These are phyloP conservation scores for Notodonta dromedarius DNA, from an alignment of 2,888 invertebrate species.

Conservation along the genomic window DNA sequence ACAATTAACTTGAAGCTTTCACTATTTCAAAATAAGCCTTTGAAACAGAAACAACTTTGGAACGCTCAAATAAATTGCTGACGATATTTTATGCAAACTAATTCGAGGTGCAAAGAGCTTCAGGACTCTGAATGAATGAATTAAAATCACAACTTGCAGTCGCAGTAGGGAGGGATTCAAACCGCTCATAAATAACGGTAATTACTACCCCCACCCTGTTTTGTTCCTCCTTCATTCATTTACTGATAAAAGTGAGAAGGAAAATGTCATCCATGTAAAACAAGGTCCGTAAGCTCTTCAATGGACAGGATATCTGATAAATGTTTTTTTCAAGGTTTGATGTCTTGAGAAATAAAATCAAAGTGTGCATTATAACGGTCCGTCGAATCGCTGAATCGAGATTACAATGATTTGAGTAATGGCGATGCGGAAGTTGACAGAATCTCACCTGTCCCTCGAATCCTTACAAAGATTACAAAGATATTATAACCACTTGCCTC, in stretches of 20 bases:
- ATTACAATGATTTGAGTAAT: conserved; percentile 43
- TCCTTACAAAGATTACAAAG: too few relatives aligned
- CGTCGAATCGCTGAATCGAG: conserved; percentile 41
- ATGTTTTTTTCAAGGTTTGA: conserved; percentile 52
- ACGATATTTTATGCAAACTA: conserved; percentile 79
- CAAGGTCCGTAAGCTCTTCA: conserved; percentile 40
- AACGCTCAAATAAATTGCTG: conserved; percentile 67
- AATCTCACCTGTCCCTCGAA: conserved; percentile 25
- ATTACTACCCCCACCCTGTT: conserved; percentile 60
- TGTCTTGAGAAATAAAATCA: conserved; percentile 48
- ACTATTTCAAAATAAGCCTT: conserved; percentile 51
- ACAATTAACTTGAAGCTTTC: conserved; percentile 34
- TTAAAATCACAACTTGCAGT: conserved; percentile 81
- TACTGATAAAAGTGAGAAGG: conserved; percentile 45
- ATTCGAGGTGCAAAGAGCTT: conserved; percentile 79
- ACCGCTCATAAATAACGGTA: conserved; percentile 81
- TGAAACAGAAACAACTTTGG: conserved; percentile 57
- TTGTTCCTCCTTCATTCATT: conserved; percentile 51
- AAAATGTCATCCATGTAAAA: conserved; percentile 50
- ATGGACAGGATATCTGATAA: conserved; percentile 42
- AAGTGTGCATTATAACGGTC: conserved; percentile 35
- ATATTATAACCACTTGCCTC: too few relatives aligned
- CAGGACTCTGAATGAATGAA: conserved; percentile 74
- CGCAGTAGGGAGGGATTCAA: conserved; percentile 64
- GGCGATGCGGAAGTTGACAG: conserved; percentile 54